Evolutionary conservation across 2,113 vertebrate species (phyloP).

Genomic region (Gobio gobio): DNA sequence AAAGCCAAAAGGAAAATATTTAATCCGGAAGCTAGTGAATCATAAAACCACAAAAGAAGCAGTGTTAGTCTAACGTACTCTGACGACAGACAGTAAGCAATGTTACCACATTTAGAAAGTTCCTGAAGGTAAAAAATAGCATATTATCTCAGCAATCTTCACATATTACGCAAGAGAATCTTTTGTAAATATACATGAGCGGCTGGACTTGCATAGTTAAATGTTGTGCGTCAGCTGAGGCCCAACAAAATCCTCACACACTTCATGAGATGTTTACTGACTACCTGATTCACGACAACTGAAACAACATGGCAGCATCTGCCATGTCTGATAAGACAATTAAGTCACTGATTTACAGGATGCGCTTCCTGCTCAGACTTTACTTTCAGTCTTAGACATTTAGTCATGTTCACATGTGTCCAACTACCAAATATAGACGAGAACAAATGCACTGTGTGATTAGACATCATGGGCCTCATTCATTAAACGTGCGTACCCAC

Average conservation of each 20-base stretch:
- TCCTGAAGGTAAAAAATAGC: conserved; percentile 37
- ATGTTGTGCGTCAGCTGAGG: not conserved
- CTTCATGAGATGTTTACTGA: conserved; percentile 26
- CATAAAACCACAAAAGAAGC: not conserved
- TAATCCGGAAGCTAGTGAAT: not conserved
- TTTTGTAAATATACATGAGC: not conserved
- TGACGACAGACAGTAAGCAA: not conserved
- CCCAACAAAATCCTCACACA: not conserved
- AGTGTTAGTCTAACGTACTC: not conserved
- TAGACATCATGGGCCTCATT: not conserved
- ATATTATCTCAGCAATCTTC: not conserved
- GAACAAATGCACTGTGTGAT: not conserved
- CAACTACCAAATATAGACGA: not conserved
- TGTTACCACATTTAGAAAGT: not conserved
- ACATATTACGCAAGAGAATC: not conserved
- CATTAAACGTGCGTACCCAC: no score
- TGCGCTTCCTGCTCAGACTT: not conserved
- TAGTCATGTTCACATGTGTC: not conserved
- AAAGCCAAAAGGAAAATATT: not conserved
- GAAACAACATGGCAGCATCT: not conserved
- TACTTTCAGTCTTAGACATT: conserved; percentile 5
- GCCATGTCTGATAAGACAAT: not conserved
- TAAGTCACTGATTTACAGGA: conserved; percentile 19
- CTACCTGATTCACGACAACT: conserved; percentile 18
- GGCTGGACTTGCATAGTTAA: not conserved